phyloP scores from a whole-genome alignment of 2,113 vertebrate species.

The Chaetura pelagica region DNA sequence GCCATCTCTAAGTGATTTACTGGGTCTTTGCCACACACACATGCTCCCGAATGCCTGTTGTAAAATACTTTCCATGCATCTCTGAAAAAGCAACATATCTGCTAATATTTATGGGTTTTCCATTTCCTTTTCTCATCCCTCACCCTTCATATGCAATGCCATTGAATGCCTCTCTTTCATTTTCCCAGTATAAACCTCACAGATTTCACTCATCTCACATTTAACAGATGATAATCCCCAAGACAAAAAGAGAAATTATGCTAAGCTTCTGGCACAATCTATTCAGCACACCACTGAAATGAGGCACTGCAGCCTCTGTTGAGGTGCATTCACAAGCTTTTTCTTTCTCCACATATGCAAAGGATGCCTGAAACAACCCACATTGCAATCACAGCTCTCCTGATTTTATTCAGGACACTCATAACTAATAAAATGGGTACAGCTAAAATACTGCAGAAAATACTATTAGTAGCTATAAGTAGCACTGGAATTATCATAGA shows the following conservation, averaged over 20 bases:
- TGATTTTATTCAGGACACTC: background rate
- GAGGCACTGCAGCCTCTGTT: background rate
- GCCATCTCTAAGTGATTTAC: background rate
- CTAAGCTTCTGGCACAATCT: background rate
- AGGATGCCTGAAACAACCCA: background rate
- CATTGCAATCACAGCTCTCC: background rate
- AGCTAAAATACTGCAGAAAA: background rate
- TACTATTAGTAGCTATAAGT: background rate
- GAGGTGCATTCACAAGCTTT: background rate
- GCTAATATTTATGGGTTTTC: background rate
- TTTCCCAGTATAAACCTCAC: background rate
- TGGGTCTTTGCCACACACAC: background rate
- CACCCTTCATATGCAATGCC: background rate
- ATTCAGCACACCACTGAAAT: background rate
- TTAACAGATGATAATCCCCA: background rate
- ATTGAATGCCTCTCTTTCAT: background rate
- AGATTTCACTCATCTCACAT: background rate
- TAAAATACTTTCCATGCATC: background rate
- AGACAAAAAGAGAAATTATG: conserved; percentile 20
- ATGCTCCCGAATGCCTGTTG: background rate
- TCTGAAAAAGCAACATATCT: background rate
- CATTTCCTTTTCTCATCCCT: background rate
- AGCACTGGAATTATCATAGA: background rate
- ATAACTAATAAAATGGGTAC: background rate
- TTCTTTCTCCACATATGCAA: background rate